These are phyloP conservation scores for Oncopodura yosiiana DNA, from an alignment of 1,140 invertebrate genomes.

Conservation along the genomic window DNA sequence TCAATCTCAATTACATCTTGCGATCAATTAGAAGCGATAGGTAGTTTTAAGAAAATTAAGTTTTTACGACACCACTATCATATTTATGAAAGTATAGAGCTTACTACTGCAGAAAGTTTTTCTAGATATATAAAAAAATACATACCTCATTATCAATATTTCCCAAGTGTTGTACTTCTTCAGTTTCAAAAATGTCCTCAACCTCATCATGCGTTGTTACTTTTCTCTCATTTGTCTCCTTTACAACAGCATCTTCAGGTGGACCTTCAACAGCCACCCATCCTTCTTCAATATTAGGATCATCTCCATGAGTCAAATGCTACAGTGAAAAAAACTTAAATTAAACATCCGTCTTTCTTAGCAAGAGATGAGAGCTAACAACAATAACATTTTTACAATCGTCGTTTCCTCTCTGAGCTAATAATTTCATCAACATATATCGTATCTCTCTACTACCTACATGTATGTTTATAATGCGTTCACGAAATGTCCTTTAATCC, in stretches of 20 bases:
- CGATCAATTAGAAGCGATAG: no score
- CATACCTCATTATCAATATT: slow-evolving; percentile 74
- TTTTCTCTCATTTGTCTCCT: slow-evolving; percentile 65
- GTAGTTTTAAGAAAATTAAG: no score
- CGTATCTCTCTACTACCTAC: no score
- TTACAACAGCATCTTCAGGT: slow-evolving; percentile 55
- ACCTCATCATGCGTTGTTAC: slow-evolving; percentile 70
- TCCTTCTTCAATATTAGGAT: slow-evolving; percentile 46
- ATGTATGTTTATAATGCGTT: no score
- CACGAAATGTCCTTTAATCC: no score
- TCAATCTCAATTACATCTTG: no score
- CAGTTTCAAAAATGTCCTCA: slow-evolving; percentile 66
- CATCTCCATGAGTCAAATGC: slow-evolving; percentile 43
- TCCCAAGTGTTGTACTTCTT: slow-evolving; percentile 67
- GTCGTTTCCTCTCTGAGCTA: slow-evolving; percentile 8
- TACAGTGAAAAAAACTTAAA: slow-evolving; percentile 16
- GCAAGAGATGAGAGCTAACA: no score
- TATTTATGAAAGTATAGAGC: no score
- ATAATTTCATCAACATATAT: slow-evolving; percentile 9
- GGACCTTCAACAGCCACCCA: slow-evolving; percentile 45
- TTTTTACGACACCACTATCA: no score
- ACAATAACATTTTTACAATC: not conserved
- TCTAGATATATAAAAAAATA: slow-evolving; percentile 2
- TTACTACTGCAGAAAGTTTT: not conserved
- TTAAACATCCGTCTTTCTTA: no score